A percentile compares a stretch with the other conserved stretches of the same genome.
These are phyloP conservation scores for Spilosoma lubricipeda DNA, from an alignment of 2,888 invertebrate genomes.

Conservation along the genomic window DNA sequence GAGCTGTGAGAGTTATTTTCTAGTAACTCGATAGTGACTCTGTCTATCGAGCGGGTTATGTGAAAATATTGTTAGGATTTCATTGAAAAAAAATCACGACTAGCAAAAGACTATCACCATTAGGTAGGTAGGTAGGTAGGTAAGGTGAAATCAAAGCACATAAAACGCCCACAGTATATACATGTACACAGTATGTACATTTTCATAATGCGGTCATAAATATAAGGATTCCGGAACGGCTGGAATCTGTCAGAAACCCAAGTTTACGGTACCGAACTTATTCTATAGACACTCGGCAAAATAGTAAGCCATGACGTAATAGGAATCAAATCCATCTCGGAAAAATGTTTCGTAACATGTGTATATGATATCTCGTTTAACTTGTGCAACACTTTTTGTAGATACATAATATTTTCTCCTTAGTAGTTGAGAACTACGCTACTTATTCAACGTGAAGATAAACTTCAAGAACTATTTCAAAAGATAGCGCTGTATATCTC, in stretches of 20 bases:
- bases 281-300: background rate
- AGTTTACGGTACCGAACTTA: background rate
- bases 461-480: background rate
- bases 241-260: background rate
- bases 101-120: background rate
- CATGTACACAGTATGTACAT: background rate
- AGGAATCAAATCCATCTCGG: background rate
- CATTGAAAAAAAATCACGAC: background rate
- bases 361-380: background rate
- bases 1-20: background rate
- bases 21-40: too few species aligned
- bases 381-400: background rate
- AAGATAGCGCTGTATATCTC: background rate
- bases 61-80: background rate
- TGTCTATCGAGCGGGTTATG: background rate
- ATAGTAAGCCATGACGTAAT: background rate
- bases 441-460: background rate
- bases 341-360: background rate
- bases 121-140: too few species aligned
- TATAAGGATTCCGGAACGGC: background rate
- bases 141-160: background rate
- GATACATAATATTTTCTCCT: background rate
- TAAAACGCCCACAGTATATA: background rate
- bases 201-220: background rate
- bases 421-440: background rate